Evolutionary conservation across 2,113 vertebrate genomes (phyloP), one percentile per base, ranked within the genome.

Genomic region (Danionella cerebrum): DNA sequence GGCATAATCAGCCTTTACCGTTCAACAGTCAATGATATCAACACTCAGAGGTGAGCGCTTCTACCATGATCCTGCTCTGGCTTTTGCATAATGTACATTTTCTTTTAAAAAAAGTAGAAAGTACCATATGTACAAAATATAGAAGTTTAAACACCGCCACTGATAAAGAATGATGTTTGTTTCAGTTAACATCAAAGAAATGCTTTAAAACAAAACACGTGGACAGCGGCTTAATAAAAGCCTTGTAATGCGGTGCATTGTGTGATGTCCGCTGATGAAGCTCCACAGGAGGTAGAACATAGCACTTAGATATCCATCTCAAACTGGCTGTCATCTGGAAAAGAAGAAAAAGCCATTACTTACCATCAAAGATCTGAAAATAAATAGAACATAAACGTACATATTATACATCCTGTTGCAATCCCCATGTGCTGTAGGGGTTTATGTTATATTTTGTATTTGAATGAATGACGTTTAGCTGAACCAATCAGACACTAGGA

Each of bases 301-400:
- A 59, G 36, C 33, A 39, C 10, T 77, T 64, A 77, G 36, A 77
- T 77, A 55, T 77, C 75, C 71, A 77, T 77, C 51, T 77, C 75
- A 39, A 77, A 73, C 71, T 77, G 75, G 71, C 18, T 65, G 36
- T 73, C 75, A 13, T 77, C 75, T 47, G 42, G 70, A 39, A 38
- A 18, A 19, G 8, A 16, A 41, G 58, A 7, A 36, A 2, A 14
- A 33, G 29, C 5, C 29, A 33, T 33, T 33, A 33, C n/a, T n/a
- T n/a, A n/a, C n/a, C n/a, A n/a, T n/a, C n/a, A n/a, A n/a, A n/a
- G n/a, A n/a, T n/a, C n/a, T n/a, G n/a, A n/a, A n/a, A n/a, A n/a
- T n/a, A n/a, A n/a, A n/a, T n/a, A n/a, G n/a, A n/a, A n/a, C n/a
- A n/a, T n/a, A n/a, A n/a, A n/a, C n/a, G n/a, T n/a, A n/a, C n/a